Evolutionary conservation across 2,888 invertebrate species (phyloP), one percentile per base, ranked within the genome.

Genomic region (Cheilosia variabilis): DNA sequence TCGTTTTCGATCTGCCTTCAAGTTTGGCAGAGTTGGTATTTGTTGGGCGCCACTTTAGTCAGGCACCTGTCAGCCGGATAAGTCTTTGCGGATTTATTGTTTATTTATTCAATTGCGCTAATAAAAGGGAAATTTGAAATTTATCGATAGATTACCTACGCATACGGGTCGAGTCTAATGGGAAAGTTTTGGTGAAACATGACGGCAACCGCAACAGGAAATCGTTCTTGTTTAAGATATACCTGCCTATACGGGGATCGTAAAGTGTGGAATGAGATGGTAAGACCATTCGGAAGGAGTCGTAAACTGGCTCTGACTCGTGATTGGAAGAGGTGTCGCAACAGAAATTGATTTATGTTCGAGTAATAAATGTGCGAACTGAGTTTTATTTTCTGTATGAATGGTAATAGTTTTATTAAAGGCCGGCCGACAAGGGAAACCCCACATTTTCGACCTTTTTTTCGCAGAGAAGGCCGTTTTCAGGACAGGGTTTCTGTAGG

Each of bases 31-130:
- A 65, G 65, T 66, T 66, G 24, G 24, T 63, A 43, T 83, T 78
- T 73, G 68, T 78, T 71, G 52, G 62, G 43, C 34, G 63, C 60
- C 47, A 84, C 83, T 84, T 66, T 50, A 22, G 17, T 7, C 55
- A 69, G 34, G 63, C 79, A 84, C 79, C 84, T 79, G 79, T 69
- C 69, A 53, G 43, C 41, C 43, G 63, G 41, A 10, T 55, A 66
- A 79, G 53, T 66, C 80, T 58, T 69, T 34, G 10, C 15, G 52
- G 71, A 71, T 84, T 80, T 71, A 75, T 80, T 80, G 80, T 75
- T 76, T 71, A 76, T 76, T 84, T 84, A 75, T 79, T 82, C 71
- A 71, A 65, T 66, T 50, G 58, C 55, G 65, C 55, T 47, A 71
- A 75, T 50, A 79, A 71, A 78, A 27, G 45, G 69, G 65, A 75